Evolutionary conservation across 2,888 invertebrate genomes (phyloP).

Genomic region (Oegoconia quadripuncta): DNA sequence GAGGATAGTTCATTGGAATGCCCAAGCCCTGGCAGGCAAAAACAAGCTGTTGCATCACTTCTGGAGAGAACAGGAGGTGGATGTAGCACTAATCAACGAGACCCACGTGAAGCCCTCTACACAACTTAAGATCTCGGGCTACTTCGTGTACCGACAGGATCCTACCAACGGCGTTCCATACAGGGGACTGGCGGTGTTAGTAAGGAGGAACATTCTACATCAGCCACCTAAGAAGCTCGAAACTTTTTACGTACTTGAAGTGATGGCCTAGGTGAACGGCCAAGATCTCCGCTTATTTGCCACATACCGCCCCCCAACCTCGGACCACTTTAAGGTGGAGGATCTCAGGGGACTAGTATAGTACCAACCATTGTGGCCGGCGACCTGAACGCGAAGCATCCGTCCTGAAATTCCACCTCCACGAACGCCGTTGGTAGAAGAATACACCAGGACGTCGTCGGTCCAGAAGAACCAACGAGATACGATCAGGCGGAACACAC

Average conservation of each 20-base stretch:
- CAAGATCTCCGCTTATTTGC: not conserved
- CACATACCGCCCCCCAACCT: not conserved
- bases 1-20: not conserved
- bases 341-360: slow-evolving; percentile 2
- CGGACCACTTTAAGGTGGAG: not conserved
- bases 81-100: not conserved
- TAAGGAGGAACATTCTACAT: not conserved
- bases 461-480: not conserved
- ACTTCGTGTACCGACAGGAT: not conserved
- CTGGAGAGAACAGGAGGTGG: not conserved
- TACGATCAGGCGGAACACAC: not conserved
- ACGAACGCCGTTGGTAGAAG: not conserved
- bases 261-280: not conserved
- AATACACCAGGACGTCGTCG: not conserved
- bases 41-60: not conserved
- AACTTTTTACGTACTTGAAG: not conserved
- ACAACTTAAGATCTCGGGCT: not conserved
- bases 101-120: not conserved
- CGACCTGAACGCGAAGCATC: slow-evolving; percentile 7
- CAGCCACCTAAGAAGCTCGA: not conserved
- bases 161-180: not conserved
- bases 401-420: slow-evolving; percentile 2
- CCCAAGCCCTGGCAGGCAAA: too few relatives aligned
- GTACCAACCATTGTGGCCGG: slow-evolving; percentile 5
- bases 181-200: slow-evolving; percentile 1